Percentiles rank a stretch among this genome's conserved stretches.
These are phyloP conservation scores for Tetraneura akinire DNA, from an alignment of 1,140 invertebrate species.

Conservation along the genomic window DNA sequence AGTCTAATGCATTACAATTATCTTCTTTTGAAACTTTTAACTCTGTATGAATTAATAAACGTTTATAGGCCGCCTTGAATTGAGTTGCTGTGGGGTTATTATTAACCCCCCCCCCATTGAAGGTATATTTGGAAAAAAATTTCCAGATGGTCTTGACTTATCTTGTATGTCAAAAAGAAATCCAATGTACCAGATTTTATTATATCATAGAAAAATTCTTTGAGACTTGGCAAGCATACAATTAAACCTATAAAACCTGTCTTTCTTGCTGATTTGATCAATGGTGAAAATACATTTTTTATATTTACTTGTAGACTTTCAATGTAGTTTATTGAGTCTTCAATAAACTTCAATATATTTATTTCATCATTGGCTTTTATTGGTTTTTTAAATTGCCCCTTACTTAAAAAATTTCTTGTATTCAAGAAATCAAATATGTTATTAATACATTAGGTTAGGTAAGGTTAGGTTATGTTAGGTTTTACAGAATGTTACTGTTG, in stretches of 20 bases:
- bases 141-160: not conserved
- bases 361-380: conserved; percentile 11
- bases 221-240: not conserved
- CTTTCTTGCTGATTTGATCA: not conserved
- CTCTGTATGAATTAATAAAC: not conserved
- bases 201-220: not conserved
- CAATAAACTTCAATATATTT: not conserved
- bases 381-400: conserved; percentile 2
- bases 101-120: not conserved
- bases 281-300: not conserved
- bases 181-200: conserved; percentile 5
- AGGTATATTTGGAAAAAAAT: not conserved
- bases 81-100: too few relatives aligned
- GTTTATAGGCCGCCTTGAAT: not conserved
- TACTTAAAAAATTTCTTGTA: conserved; percentile 16
- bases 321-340: not conserved
- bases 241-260: not conserved
- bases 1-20: not conserved
- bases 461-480: too few relatives aligned
- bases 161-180: not conserved
- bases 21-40: not conserved
- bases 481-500: conserved; percentile 29
- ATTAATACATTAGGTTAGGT: too few relatives aligned
- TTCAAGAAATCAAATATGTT: conserved; percentile 48
- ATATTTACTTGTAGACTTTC: conserved; percentile 8